Percentiles rank a stretch among this genome's conserved stretches.
phyloP scores from a whole-genome alignment of 2,888 invertebrate species.

The Pheosia tremula region DNA sequence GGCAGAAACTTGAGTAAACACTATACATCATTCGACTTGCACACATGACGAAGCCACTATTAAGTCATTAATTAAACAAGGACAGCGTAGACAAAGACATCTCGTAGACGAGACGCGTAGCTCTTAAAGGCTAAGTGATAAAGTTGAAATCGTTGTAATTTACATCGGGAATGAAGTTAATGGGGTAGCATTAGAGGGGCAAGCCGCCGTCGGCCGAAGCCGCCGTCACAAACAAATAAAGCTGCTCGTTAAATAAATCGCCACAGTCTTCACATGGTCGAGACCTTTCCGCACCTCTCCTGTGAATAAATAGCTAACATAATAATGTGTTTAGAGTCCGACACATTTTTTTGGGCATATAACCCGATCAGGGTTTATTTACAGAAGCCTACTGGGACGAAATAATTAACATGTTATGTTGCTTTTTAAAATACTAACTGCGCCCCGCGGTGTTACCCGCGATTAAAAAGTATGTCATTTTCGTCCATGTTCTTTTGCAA shows the following conservation, averaged over 20 bases:
- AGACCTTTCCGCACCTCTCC: constrained; percentile 68
- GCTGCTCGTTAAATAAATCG: constrained; percentile 76
- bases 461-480: too few species aligned
- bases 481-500: too few species aligned
- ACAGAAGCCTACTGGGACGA: too few species aligned
- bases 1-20: constrained; percentile 42
- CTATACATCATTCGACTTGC: constrained; percentile 51
- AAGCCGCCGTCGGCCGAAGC: constrained; percentile 44
- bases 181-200: constrained; percentile 67
- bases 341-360: constrained; percentile 31
- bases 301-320: constrained; percentile 63
- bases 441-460: too few species aligned
- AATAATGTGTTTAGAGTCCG: constrained; percentile 57
- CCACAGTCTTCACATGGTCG: constrained; percentile 67
- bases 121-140: constrained; percentile 50
- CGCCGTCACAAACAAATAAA: constrained; percentile 66
- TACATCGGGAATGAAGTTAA: constrained; percentile 59
- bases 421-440: too few species aligned
- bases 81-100: constrained; percentile 44
- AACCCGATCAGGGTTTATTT: not conserved
- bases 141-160: constrained; percentile 61
- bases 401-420: too few species aligned
- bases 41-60: constrained; percentile 65
- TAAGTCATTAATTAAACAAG: constrained; percentile 70
- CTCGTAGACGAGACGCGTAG: constrained; percentile 32